Evolutionary conservation across 2,113 vertebrate species (phyloP), one percentile per base, ranked within the genome.

Genomic region (Xyliphius kryptos): DNA sequence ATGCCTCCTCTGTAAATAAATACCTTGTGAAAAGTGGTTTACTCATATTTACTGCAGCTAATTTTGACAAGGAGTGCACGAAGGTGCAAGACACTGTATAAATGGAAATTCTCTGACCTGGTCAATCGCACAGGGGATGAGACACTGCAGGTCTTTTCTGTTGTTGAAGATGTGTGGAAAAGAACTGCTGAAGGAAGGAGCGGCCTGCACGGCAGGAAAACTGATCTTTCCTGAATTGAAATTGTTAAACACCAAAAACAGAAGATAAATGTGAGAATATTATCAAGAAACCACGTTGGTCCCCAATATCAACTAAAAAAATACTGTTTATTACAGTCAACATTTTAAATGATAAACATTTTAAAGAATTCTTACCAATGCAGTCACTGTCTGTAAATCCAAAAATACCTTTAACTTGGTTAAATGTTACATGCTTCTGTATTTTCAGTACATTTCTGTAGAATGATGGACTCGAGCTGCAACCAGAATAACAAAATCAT

Each of bases 401-500:
- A 9, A 99, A 99, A 69, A 99, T 99, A 68, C 96, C 96, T 83
- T 98, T 99, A 62, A 97, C 96, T 80, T 99, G 95, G 72, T 99
- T 99, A 79, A 96, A 99, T 0, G 94, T 98, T 5, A 99, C 96
- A 2, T 97, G 94, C 72, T 99, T 99, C 83, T 98, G 93, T 70
- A 97, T 80, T 82, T 89, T 95, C 44, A 97, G 85, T 22, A 99
- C 90, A 10, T 97, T 99, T 77, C 72, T 89, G 81, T 98, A 99
- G 85, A 98, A 98, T 51, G 88, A 87, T 0, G 89, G 77, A 62
- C 90, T 92, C 19, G 69, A 67, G 58, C 96, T 99, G 81, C n/a
- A 17, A 69, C 62, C 22, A 67, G 7, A 68, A 68, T 55, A 67
- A 6, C 0, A 41, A 12, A 14, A 41, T 1, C 13, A 5, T 32